phyloP scores from a whole-genome alignment of 2,888 invertebrate species.

The Tipula vernalis region DNA sequence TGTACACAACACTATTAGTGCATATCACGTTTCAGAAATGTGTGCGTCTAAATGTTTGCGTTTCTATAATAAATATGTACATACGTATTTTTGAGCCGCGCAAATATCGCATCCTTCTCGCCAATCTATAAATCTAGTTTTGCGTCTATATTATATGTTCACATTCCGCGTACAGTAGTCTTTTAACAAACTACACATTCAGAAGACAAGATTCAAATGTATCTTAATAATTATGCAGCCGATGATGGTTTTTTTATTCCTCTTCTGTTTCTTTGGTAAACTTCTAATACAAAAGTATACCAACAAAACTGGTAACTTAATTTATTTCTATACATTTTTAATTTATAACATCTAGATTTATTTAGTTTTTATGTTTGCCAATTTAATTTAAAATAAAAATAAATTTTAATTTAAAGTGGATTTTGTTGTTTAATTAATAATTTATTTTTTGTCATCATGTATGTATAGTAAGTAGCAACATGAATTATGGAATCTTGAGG shows the following conservation, averaged over 20 bases:
- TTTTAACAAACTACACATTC: not conserved
- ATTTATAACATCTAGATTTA: not conserved
- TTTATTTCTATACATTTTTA: not conserved
- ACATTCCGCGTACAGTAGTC: not conserved
- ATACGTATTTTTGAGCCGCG: not conserved
- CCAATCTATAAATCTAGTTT: not conserved
- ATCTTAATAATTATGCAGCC: not conserved
- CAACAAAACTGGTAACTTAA: constrained; percentile 4
- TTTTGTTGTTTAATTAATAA: not conserved
- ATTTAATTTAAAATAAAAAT: not conserved
- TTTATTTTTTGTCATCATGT: not conserved
- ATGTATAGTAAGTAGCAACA: not conserved
- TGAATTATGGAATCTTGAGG: not conserved
- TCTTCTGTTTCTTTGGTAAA: not conserved
- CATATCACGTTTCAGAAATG: not conserved
- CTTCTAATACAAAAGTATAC: not conserved
- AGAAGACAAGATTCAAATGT: not conserved
- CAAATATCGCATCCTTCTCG: not conserved
- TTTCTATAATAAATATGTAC: not conserved
- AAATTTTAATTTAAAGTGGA: not conserved
- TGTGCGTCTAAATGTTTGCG: not conserved
- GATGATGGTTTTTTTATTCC: not conserved
- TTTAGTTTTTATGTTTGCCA: not conserved
- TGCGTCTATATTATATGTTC: not conserved
- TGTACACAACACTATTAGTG: not conserved